A percentile compares a stretch with the other conserved stretches of the same genome.
Evolutionary conservation across 2,888 invertebrate species (phyloP).

Genomic region (Limenitis arthemis): DNA sequence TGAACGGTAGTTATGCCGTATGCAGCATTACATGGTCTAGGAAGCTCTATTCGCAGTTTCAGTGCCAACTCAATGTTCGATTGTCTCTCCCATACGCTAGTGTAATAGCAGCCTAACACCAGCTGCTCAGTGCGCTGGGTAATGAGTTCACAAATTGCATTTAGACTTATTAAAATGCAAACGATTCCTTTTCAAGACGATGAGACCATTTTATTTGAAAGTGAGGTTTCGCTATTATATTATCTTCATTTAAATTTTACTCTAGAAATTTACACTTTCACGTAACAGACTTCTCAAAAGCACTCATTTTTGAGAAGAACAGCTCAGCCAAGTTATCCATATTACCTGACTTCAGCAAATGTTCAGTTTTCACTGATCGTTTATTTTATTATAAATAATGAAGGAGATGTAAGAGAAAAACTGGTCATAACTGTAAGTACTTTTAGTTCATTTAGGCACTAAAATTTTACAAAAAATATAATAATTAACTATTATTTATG

Average conservation of each 20-base stretch:
- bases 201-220: slow-evolving; percentile 6
- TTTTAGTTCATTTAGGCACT: no score
- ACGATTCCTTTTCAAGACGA: slow-evolving; percentile 4
- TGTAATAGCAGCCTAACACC: slow-evolving; percentile 5
- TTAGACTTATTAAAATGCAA: slow-evolving; percentile 20
- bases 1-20: neutral
- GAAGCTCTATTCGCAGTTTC: slow-evolving; percentile 2
- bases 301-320: no score
- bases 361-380: no score
- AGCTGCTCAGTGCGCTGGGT: slow-evolving; percentile 9
- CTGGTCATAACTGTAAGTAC: no score
- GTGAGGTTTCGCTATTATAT: neutral
- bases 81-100: neutral
- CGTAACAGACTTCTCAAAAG: no score
- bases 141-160: slow-evolving; percentile 21
- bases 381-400: no score
- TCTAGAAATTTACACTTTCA: no score
- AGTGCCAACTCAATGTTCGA: slow-evolving; percentile 3
- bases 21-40: neutral
- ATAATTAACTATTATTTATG: no score
- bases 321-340: no score
- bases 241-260: neutral
- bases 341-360: no score
- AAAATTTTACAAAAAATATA: no score
- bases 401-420: no score